phyloP scores from a whole-genome alignment of 2,113 vertebrate species.

The Philantomba maxwellii region DNA sequence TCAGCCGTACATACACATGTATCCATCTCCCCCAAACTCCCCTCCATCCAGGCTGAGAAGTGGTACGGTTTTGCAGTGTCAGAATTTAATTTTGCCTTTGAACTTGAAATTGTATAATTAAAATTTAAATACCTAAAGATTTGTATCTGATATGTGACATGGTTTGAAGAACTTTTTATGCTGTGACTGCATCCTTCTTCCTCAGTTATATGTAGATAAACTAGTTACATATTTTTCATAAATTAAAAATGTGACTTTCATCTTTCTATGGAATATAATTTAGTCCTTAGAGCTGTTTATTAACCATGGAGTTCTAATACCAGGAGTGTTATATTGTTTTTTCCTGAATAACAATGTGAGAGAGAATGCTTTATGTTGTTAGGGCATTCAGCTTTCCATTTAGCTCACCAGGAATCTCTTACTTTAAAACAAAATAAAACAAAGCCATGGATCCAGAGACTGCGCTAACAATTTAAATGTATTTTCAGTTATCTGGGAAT shows the following conservation, averaged over 20 bases:
- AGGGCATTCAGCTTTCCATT: background rate
- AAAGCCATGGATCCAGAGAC: background rate
- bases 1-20: background rate
- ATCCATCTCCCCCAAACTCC: background rate
- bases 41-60: background rate
- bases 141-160: background rate
- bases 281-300: background rate
- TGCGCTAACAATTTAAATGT: background rate
- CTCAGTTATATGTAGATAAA: background rate
- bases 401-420: background rate
- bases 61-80: background rate
- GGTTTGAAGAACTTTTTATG: background rate
- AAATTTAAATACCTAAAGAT: background rate
- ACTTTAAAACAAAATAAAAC: background rate
- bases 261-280: background rate
- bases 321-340: background rate
- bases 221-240: background rate
- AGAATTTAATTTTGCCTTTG: background rate
- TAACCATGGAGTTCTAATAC: background rate
- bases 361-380: background rate
- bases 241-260: background rate
- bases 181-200: background rate
- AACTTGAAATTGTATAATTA: constrained; percentile 1
- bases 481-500: background rate
- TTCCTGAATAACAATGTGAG: background rate